Conservation (phyloP, 2,797 vertebrate species). For the Eospalax fontanierii region DNA sequence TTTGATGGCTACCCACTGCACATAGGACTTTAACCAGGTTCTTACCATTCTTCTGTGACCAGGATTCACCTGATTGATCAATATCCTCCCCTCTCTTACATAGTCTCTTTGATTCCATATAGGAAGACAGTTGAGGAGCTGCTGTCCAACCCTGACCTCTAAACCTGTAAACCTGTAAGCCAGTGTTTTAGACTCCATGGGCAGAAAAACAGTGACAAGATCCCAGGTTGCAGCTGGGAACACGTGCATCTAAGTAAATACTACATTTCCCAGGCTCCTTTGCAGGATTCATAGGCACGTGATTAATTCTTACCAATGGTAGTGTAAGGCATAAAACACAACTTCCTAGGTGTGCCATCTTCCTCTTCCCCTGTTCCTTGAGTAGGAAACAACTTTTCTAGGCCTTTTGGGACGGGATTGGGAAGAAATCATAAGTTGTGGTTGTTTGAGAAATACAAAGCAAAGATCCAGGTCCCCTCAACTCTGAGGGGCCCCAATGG, state of each 20-base stretch:
- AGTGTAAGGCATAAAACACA: not conserved
- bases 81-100: not conserved
- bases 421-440: not conserved
- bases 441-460: not conserved
- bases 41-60: not conserved
- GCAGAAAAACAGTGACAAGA: not conserved
- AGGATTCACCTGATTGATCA: not conserved
- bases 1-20: not conserved
- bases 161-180: not conserved
- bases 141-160: not conserved
- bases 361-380: not conserved
- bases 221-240: not conserved
- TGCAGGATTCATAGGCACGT: not conserved
- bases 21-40: not conserved
- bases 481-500: not conserved
- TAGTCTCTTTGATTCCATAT: not conserved
- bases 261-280: conserved; percentile 70
- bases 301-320: conserved; percentile 11
- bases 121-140: not conserved
- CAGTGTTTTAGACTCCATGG: not conserved
- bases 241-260: not conserved
- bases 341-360: not conserved
- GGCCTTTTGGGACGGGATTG: no score
- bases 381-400: not conserved
- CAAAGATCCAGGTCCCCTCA: not conserved